Base-by-base conservation (phyloP, 1,140 invertebrate species). In the Cylas formicarius region DNA sequence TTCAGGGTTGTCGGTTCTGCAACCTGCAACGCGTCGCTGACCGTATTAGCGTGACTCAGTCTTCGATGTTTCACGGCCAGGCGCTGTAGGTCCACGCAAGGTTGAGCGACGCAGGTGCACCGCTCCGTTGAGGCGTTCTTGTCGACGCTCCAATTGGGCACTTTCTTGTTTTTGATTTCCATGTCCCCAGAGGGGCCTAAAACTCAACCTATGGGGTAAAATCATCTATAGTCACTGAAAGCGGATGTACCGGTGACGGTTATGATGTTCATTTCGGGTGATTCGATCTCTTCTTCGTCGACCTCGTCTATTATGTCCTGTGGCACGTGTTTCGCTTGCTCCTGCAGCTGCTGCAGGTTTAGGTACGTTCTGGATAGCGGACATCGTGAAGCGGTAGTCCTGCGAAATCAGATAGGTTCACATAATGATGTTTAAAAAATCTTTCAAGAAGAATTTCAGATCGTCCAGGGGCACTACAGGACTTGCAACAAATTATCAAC, bases 321-420 rank as follows among this genome's bases (percentile, higher is more conserved):
- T 7, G 59, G 59, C 21, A 64, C 56, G 16, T 28, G 55, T 38
- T 53, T 58, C 6, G 63, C 63, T 50, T 62, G 53, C 28, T 64
- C 61, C 38, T 62, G 56, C 4, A 64, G 44, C 14, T 64, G 53
- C 13, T 57, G 53, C 22, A 57, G 58, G 34, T 66, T 64, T 4
- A 62, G 28, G 21, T 44, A 45, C 11, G 40, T 36, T 29, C 45
- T 56, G 1, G 42, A 52, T 27, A 66, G 35, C 2, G 63, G 63
- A 56, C 62, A 66, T 38, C 32, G 49, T 5, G 45, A 44, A 4
- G 22, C 40, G 10, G 48, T 23, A 29, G 53, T 50, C 29, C 52
- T 56, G 13, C 13, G 39, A 29, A 38, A 32, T n/a, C n/a, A n/a
- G n/a, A n/a, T n/a, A n/a, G n/a, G n/a, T n/a, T n/a, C n/a, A n/a